phyloP scores from a whole-genome alignment of 1,140 invertebrate genomes.

The Stenopsyche tienmushanensis region DNA sequence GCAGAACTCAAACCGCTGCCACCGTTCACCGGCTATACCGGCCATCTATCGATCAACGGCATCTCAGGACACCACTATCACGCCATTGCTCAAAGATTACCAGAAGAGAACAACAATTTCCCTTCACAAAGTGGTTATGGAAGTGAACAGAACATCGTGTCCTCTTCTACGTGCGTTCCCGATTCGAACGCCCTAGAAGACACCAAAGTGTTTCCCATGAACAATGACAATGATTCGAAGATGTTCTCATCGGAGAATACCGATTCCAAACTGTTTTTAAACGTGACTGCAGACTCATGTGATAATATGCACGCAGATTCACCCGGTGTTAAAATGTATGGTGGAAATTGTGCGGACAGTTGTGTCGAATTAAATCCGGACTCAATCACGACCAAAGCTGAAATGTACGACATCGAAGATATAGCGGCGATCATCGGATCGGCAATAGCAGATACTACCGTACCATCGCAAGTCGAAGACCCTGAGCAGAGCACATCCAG shows the following conservation, averaged over 20 bases:
- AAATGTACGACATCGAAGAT: conserved; percentile 75
- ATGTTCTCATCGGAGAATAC: conserved; percentile 57
- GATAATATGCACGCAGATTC: conserved; percentile 49
- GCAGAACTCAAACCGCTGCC: conserved; percentile 85
- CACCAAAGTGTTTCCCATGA: conserved; percentile 53
- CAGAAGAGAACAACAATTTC: conserved; percentile 68
- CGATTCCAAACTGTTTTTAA: conserved; percentile 52
- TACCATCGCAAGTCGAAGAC: conserved; percentile 67
- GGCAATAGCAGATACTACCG: conserved; percentile 85
- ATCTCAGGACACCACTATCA: conserved; percentile 85
- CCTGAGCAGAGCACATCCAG: conserved; percentile 66
- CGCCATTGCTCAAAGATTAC: conserved; percentile 70
- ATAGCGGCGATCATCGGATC: conserved; percentile 86
- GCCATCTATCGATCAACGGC: conserved; percentile 78
- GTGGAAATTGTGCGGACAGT: conserved; percentile 45
- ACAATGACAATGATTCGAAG: conserved; percentile 58
- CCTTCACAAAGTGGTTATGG: conserved; percentile 61
- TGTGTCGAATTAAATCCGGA: conserved; percentile 49
- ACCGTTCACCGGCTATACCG: conserved; percentile 82
- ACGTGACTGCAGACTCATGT: conserved; percentile 50
- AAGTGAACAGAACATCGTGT: conserved; percentile 65
- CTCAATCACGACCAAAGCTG: conserved; percentile 51
- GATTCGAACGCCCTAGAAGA: conserved; percentile 55
- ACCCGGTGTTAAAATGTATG: conserved; percentile 51
- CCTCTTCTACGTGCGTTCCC: conserved; percentile 64